Base-by-base conservation (phyloP, 2,113 vertebrate species). In the Corythornis madagascariensis region DNA sequence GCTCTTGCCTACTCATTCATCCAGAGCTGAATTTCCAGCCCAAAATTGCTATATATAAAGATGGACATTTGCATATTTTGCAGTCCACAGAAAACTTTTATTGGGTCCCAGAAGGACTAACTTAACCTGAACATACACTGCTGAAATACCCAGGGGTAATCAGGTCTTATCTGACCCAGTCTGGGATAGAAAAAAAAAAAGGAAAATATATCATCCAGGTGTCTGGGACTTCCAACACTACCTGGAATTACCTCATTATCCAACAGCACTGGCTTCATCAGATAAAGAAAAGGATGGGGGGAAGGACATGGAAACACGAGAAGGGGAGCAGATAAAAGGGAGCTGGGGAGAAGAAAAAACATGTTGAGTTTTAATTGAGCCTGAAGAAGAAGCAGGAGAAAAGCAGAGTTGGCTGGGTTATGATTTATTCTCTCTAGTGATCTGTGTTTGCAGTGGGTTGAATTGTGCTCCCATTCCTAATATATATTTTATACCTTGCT, bases 231-330 rank as follows among this genome's bases (percentile, higher is more conserved):
- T 95, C 69, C 89, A 93, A 22, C 71, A 77, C 56, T 77, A 88
- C 16, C 64, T 92, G 86, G 91, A 96, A 92, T 94, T 95, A 92
- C 72, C 52, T 96, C 84, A 91, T 93, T 95, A 94, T 94, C 52
- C 56, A 88, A 91, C 47, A 93, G 64, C 72, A 77, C 71, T 64
- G 60, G 13, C 72, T 22, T 77, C 84, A 74, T 96, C 87, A 83
- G 81, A 93, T 81, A 89, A 94, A 86, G 40, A 73, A 52, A 9
- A 78, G 15, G 82, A 76, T 47, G 25, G 52, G 45, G 69, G 29
- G 17, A 89, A 93, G 40, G 33, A 85, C 11, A 0, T 80, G 60
- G 94, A 93, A 94, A 93, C n/a, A 82, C 0, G 4, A 93, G 90
- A 93, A 88, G 42, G 19, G 80, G 67, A 91, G 22, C 13, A 96